Percentiles rank a stretch among this genome's conserved stretches.
Conservation (phyloP, 35 echinoderm and acorn worm genomes). For the Heliocidaris tuberculata region DNA sequence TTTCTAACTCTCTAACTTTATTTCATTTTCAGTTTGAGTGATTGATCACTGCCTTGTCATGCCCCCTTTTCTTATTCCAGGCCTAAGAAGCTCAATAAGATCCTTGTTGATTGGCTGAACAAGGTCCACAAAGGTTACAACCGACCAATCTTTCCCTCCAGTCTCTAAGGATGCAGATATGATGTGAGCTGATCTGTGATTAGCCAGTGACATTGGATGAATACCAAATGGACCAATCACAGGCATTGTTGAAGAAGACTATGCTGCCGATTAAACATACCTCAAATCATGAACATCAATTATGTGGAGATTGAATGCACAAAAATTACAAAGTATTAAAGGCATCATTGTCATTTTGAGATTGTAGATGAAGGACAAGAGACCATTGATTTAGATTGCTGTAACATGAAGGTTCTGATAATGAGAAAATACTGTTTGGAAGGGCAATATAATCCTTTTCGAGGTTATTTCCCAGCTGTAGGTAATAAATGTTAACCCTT, state of each 20-base stretch:
- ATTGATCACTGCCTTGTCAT: neutral
- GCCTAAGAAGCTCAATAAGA: constrained; percentile 52
- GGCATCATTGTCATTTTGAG: no score
- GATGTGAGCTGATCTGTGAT: neutral
- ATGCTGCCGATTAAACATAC: neutral
- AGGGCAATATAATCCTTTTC: neutral
- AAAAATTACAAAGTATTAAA: neutral
- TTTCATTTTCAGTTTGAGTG: no score
- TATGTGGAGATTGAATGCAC: neutral
- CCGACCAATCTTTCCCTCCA: constrained; percentile 33
- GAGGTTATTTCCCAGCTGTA: no score
- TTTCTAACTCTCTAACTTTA: no score
- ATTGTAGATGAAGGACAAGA: no score
- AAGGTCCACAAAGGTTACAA: constrained; percentile 44
- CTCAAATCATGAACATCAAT: neutral
- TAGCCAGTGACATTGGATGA: neutral
- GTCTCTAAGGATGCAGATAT: constrained; percentile 31
- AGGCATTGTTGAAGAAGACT: neutral
- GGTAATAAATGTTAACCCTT: no score
- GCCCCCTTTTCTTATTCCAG: constrained; percentile 16
- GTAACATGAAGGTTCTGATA: no score
- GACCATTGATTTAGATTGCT: no score
- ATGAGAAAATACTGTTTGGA: neutral
- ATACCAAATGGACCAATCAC: neutral
- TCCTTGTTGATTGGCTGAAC: constrained; percentile 52